Conservation (phyloP, 1,140 invertebrate species). For the Cyclina sinensis region DNA sequence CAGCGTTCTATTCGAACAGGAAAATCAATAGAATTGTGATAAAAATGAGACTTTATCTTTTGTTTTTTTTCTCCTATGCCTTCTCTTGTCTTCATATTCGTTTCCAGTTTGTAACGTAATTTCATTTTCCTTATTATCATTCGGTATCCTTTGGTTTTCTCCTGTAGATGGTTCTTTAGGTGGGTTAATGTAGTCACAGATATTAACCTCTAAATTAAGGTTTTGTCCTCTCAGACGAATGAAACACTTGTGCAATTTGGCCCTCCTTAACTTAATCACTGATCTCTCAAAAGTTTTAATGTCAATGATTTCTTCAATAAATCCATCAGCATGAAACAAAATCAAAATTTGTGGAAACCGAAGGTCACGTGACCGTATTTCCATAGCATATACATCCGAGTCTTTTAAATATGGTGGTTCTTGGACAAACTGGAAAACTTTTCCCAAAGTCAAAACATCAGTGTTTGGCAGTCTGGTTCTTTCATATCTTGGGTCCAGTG, state of each 20-base stretch:
- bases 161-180: background rate
- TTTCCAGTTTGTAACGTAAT: background rate
- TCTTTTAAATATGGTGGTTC: slow-evolving; percentile 21
- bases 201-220: background rate
- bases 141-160: background rate
- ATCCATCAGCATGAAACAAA: background rate
- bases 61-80: background rate
- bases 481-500: slow-evolving; percentile 9
- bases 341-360: slow-evolving; percentile 7
- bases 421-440: background rate
- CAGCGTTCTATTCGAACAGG: background rate
- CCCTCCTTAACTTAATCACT: background rate
- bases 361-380: background rate
- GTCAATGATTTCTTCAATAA: slow-evolving; percentile 15
- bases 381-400: background rate
- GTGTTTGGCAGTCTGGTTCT: background rate
- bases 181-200: background rate
- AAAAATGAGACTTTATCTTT: background rate
- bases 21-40: background rate
- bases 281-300: background rate
- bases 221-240: background rate
- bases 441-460: slow-evolving; percentile 1
- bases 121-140: background rate
- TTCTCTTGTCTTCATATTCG: background rate
- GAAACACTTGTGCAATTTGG: background rate